These are phyloP conservation scores for Antechinus stuartii DNA, from an alignment of 2,113 vertebrate genomes.

Conservation along the genomic window DNA sequence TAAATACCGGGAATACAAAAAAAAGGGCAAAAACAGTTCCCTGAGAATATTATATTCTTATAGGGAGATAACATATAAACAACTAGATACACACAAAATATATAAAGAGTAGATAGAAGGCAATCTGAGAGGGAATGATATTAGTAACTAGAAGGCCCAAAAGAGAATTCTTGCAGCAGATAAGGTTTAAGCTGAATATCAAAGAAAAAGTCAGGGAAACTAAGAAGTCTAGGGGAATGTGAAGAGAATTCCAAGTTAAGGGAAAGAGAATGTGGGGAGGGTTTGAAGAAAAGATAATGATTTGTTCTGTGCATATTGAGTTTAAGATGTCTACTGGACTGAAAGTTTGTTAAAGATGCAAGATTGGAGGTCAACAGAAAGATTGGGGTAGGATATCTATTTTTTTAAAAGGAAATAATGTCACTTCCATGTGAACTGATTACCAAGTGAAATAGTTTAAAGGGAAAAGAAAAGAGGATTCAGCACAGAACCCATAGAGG, in stretches of 20 bases:
- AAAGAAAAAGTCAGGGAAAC: not conserved
- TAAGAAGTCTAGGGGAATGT: too few relatives aligned
- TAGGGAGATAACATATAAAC: not conserved
- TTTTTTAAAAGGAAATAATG: too few relatives aligned
- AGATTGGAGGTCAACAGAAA: not conserved
- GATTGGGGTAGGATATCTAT: not conserved
- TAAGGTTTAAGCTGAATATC: not conserved
- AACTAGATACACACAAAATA: not conserved
- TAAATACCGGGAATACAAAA: not conserved
- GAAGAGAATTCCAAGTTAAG: too few relatives aligned
- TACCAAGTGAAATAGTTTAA: too few relatives aligned
- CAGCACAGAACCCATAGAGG: too few relatives aligned
- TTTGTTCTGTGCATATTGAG: too few relatives aligned
- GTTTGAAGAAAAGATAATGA: too few relatives aligned
- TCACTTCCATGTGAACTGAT: too few relatives aligned
- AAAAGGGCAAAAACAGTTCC: not conserved
- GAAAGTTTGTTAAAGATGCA: too few relatives aligned
- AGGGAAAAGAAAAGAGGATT: too few relatives aligned
- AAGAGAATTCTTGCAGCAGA: not conserved
- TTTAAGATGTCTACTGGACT: too few relatives aligned
- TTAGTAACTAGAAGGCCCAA: not conserved
- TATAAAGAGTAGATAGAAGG: not conserved
- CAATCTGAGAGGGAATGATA: not conserved
- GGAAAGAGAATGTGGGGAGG: too few relatives aligned
- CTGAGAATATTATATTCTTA: not conserved